Conservation (phyloP, 2,888 invertebrate species). For the Malthinus seriepunctatus region DNA sequence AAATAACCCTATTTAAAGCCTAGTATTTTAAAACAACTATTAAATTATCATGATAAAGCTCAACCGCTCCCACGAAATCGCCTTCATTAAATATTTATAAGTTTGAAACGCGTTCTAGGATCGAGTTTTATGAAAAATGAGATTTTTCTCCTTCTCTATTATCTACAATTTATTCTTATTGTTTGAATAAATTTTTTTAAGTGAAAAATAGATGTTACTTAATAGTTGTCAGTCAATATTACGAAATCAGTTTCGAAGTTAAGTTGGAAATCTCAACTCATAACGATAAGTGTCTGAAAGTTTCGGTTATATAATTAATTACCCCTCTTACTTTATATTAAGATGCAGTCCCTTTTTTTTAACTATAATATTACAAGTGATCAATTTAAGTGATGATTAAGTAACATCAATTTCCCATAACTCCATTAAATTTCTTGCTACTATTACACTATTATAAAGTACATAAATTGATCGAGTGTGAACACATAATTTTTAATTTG, state of each 20-base stretch:
- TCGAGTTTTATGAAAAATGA: constrained; percentile 29
- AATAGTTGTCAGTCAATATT: not conserved
- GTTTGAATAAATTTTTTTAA: too few species aligned
- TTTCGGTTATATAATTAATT: not conserved
- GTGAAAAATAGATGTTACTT: not conserved
- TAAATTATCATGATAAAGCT: constrained; percentile 48
- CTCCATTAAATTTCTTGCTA: not conserved
- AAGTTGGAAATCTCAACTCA: not conserved
- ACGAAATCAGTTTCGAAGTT: too few species aligned
- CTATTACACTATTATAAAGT: constrained; percentile 1
- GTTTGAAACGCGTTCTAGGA: constrained; percentile 17
- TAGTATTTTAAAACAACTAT: constrained; percentile 45
- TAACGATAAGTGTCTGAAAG: not conserved
- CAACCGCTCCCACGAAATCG: constrained; percentile 41
- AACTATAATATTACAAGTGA: not conserved
- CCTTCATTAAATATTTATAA: constrained; percentile 50
- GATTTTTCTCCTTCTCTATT: constrained; percentile 13
- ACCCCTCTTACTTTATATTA: not conserved
- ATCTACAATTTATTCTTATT: constrained; percentile 2
- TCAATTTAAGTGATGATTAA: not conserved
- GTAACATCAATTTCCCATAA: constrained; percentile 13
- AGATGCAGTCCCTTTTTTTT: not conserved
- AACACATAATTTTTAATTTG: constrained; percentile 21
- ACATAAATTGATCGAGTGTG: constrained; percentile 12
- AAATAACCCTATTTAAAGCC: not conserved